Percentiles rank a stretch among this genome's conserved stretches.
phyloP scores from a whole-genome alignment of 2,888 invertebrate genomes.

The Athalia cordata region DNA sequence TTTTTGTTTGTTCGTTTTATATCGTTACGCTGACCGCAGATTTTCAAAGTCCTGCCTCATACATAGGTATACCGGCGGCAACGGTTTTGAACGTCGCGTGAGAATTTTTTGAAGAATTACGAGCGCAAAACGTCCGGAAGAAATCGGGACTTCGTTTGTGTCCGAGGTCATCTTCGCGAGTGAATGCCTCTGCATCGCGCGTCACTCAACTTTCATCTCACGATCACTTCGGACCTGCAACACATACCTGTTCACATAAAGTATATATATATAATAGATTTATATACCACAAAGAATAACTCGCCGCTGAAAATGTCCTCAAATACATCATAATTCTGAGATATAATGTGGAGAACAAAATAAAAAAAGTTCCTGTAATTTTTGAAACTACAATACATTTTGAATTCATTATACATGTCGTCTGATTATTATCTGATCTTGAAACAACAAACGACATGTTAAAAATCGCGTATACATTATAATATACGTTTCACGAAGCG shows the following conservation, averaged over 20 bases:
- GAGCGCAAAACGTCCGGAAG: conserved; percentile 37
- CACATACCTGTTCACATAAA: neutral
- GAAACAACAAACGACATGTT: neutral
- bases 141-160: conserved; percentile 2
- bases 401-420: neutral
- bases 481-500: conserved; percentile 4
- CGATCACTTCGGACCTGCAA: conserved; percentile 3
- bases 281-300: too few relatives aligned
- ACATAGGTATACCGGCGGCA: neutral
- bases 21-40: neutral
- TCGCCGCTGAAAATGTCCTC: too few relatives aligned
- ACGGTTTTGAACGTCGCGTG: conserved; percentile 15
- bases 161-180: conserved; percentile 19
- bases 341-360: too few relatives aligned
- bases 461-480: neutral
- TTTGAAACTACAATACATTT: too few relatives aligned
- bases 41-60: neutral
- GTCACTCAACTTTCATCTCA: conserved; percentile 41
- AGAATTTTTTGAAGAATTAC: conserved; percentile 28
- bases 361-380: too few relatives aligned
- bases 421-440: neutral
- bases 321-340: too few relatives aligned
- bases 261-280: too few relatives aligned
- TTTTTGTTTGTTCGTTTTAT: neutral
- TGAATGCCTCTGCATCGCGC: neutral